Evolutionary conservation across 1,140 invertebrate species (phyloP), one percentile per base, ranked within the genome.

Genomic region (Uloborus diversus): DNA sequence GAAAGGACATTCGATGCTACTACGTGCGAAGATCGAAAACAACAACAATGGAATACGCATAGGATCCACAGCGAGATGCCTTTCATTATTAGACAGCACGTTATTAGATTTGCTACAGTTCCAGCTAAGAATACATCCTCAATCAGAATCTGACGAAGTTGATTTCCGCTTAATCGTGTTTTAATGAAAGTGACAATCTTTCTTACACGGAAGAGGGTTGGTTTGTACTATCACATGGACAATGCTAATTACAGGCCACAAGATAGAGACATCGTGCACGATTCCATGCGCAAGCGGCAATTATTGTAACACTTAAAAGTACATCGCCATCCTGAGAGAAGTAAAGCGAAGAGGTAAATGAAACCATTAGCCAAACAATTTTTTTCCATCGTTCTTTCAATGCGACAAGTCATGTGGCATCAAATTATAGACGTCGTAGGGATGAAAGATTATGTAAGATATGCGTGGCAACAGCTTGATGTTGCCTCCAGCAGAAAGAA

Each of bases 271-370:
- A 65, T 65, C 27, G 35, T 35, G 47, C 17, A 42, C 4, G 11
- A 42, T 13, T 14, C n/a, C n/a, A 53, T 20, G 20, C 25, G 27
- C 33, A 42, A 23, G 62, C 35, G 27, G 28, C 62, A 65, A 65
- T 65, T 65, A 65, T 65, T 65, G 35, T 42, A 17, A 53, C n/a
- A 65, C 62, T 65, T 65, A 30, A 32, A 25, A 17, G 53, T n/a
- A 25, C 53, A 57, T 20, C 53, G 53, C 53, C 53, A 57, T 25
- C 23, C 11, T 25, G 14, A n/a, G n/a, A n/a, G 53, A 17, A 13
- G 11, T 17, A 35, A 20, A 14, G 35, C 62, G n/a, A 61, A 65
- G n/a, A 65, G 62, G 62, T 65, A 65, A 65, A 65, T 42, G 62
- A 30, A 65, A 65, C 62, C 62, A 65, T 65, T 65, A 65, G 62